Evolutionary conservation across 2,888 invertebrate species (phyloP), one percentile per base, ranked within the genome.

Genomic region (Uropetala carovei): DNA sequence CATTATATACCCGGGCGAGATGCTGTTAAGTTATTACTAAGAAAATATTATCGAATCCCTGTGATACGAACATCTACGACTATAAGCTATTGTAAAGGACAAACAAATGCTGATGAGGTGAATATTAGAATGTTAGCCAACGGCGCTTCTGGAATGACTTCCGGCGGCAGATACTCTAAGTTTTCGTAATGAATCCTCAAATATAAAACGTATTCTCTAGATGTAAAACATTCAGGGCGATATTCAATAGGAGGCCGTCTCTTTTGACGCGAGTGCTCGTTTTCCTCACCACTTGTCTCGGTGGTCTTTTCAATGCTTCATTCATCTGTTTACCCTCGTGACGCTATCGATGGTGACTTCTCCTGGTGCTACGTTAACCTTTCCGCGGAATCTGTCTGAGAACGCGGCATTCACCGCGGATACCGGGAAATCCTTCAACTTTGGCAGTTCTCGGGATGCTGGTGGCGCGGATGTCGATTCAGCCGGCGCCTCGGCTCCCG

Each of bases 281-380:
- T 60, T 60, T 60, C 7, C 18, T 16, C 18, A 16, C 13, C 60
- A 60, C 18, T 60, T 0, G 18, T 60, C 18, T 16, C 27, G 81
- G 22, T n/a, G 8, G n/a, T 13, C 13, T 7, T 22, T n/a, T 27
- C 81, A 4, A n/a, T 81, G 13, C 5, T n/a, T 89, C 89, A 89
- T n/a, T 89, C 89, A 89, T 10, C 89, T 64, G 8, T 89, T 14
- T 16, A 59, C 58, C 16, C 60, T 86, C 30, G 16, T 64, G 30
- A 64, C 60, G 43, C 43, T 89, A 43, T 89, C 89, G 18, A 89
- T 89, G 18, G 59, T 89, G 89, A 89, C 89, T 11, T 89, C 64
- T 16, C 89, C 89, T 18, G 16, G 13, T 1, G 89, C 89, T 9
- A 89, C 68, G 89, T 89, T 64, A 9, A 89, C 89, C 16, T 68